Evolutionary conservation across 2,797 vertebrate genomes (phyloP).

Genomic region (Sarcoramphus papa): DNA sequence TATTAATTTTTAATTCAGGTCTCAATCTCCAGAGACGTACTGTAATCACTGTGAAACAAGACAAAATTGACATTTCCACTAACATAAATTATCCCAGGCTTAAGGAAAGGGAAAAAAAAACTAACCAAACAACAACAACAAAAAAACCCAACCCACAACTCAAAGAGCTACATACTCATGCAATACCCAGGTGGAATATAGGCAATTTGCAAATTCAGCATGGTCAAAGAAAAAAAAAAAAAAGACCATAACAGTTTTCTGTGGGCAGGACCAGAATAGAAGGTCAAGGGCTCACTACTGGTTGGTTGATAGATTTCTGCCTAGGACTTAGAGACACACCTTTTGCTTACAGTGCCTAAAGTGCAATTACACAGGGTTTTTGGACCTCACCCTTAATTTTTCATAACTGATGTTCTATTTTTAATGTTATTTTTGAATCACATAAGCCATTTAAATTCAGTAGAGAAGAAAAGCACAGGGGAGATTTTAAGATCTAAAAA

Average conservation of each 20-base stretch:
- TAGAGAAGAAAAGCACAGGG: neutral
- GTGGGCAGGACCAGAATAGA: neutral
- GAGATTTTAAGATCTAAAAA: neutral
- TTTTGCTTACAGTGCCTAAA: neutral
- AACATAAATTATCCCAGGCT: neutral
- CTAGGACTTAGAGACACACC: neutral
- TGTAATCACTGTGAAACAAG: neutral
- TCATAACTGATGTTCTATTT: neutral
- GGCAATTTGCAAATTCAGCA: neutral
- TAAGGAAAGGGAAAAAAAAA: too few species aligned
- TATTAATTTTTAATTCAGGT: neutral
- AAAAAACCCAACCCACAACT: neutral
- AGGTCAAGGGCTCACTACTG: neutral
- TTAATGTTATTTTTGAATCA: neutral
- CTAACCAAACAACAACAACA: neutral
- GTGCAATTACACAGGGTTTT: neutral
- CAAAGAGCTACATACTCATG: neutral
- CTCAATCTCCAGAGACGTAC: neutral
- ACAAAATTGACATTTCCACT: neutral
- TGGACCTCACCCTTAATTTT: neutral
- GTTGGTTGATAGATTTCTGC: neutral
- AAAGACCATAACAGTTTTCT: neutral
- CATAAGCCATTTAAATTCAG: neutral
- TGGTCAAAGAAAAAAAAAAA: neutral
- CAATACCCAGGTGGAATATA: neutral